These are phyloP conservation scores for Tokudaia muenninki DNA, from an alignment of 2,797 vertebrate genomes.

Conservation along the genomic window DNA sequence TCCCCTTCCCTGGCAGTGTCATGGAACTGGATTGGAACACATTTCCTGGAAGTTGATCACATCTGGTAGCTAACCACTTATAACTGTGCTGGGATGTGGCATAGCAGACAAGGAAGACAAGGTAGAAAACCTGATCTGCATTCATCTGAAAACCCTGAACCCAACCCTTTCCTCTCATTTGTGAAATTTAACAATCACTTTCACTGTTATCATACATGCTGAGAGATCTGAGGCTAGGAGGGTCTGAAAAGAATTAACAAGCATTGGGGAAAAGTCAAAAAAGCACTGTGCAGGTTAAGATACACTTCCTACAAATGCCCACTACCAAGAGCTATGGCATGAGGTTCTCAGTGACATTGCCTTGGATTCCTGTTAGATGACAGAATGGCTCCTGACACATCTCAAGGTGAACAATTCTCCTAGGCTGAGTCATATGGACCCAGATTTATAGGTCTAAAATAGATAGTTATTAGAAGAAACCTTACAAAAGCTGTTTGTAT, in stretches of 20 bases:
- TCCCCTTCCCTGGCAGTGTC: not conserved
- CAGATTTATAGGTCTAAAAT: not conserved
- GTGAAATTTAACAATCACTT: not conserved
- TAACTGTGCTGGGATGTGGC: not conserved
- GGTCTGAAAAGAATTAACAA: not conserved
- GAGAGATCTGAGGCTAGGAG: not conserved
- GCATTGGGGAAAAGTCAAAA: not conserved
- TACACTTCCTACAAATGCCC: not conserved
- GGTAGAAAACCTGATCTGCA: not conserved
- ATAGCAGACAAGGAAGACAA: not conserved
- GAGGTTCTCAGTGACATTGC: not conserved
- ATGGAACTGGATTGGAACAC: not conserved
- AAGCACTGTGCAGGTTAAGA: not conserved
- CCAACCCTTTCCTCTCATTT: not conserved
- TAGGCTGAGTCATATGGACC: not conserved
- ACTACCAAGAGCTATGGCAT: not conserved
- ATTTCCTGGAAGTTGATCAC: not conserved
- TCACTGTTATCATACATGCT: not conserved
- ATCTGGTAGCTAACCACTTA: not conserved
- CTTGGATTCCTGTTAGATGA: not conserved
- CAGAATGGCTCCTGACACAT: conserved; percentile 7
- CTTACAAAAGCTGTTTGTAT: conserved; percentile 29
- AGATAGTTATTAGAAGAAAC: not conserved
- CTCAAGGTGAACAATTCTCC: not conserved
- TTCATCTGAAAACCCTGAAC: not conserved